Percentiles rank a stretch among this genome's conserved stretches.
phyloP scores from a whole-genome alignment of 2,113 vertebrate genomes.

The Lepus europaeus region DNA sequence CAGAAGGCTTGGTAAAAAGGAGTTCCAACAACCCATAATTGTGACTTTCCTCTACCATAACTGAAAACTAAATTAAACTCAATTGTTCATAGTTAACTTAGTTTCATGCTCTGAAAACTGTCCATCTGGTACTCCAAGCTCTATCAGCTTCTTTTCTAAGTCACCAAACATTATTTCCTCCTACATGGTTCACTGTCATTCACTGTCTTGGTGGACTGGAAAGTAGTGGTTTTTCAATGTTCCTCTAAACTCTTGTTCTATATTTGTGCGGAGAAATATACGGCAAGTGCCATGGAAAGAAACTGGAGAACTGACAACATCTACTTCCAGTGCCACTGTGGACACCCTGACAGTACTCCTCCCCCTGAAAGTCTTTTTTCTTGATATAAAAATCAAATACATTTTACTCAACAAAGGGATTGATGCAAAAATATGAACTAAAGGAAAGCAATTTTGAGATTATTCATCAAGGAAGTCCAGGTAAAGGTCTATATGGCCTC shows the following conservation, averaged over 20 bases:
- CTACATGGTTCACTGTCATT: background rate
- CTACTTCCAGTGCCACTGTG: background rate
- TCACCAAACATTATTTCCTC: background rate
- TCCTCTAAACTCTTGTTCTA: background rate
- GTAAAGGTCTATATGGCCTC: background rate
- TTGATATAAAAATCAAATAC: background rate
- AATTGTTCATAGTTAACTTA: background rate
- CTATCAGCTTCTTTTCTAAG: background rate
- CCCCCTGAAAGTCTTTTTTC: too few relatives aligned
- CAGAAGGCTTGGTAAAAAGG: background rate
- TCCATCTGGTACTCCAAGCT: background rate
- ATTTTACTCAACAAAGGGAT: slow-evolving; percentile 13
- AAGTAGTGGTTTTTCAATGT: background rate
- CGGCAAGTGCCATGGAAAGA: background rate
- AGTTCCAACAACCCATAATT: background rate
- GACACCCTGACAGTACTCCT: background rate
- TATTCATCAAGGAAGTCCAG: background rate
- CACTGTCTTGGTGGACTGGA: background rate
- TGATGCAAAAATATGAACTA: background rate
- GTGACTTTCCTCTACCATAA: background rate
- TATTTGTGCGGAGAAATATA: background rate
- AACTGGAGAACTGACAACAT: background rate
- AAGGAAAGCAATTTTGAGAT: background rate
- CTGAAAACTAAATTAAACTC: background rate
- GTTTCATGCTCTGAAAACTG: background rate